Evolutionary conservation across 2,113 vertebrate genomes (phyloP).

Genomic region (Toxostoma redivivum): DNA sequence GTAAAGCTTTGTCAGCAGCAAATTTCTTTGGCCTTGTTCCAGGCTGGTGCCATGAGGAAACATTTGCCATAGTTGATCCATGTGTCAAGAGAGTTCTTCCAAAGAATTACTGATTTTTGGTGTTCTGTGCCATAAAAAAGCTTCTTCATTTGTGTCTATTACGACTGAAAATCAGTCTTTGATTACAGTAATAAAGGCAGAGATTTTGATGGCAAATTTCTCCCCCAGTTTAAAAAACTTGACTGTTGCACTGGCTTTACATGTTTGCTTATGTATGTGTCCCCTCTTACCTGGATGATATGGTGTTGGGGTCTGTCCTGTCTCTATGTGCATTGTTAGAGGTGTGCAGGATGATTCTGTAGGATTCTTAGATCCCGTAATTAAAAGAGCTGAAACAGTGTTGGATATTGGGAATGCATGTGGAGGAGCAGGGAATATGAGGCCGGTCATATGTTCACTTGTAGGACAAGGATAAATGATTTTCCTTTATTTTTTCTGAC

Average conservation of each 20-base stretch:
- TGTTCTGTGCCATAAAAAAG: neutral
- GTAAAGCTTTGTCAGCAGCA: neutral
- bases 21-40: neutral
- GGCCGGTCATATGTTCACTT: neutral
- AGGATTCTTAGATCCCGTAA: neutral
- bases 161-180: neutral
- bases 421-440: neutral
- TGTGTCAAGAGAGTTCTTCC: neutral
- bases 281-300: neutral
- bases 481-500: neutral
- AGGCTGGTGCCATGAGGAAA: neutral
- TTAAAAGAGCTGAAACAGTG: neutral
- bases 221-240: neutral
- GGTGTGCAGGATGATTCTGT: neutral
- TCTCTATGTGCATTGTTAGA: neutral
- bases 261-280: neutral
- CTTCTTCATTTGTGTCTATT: neutral
- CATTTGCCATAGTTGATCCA: neutral
- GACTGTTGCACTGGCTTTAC: neutral
- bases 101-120: neutral
- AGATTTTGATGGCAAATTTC: neutral
- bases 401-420: neutral
- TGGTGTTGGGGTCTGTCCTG: neutral
- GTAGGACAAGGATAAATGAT: neutral
- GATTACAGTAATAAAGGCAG: neutral